Percentiles rank a stretch among this genome's conserved stretches.
Conservation (phyloP, 2,888 invertebrate genomes). For the Agriopis aurantiaria region DNA sequence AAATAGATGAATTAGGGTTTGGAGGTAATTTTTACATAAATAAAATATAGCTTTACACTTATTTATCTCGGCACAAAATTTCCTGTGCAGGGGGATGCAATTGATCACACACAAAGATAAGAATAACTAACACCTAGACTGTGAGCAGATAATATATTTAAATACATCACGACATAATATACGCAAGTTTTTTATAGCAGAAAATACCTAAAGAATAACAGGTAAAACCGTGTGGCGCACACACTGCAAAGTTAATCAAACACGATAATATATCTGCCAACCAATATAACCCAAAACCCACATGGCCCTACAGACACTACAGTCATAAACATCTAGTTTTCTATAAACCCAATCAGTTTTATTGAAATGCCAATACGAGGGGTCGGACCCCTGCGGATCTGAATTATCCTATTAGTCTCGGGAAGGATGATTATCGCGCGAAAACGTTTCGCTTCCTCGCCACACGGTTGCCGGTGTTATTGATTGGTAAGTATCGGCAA, state of each 20-base stretch:
- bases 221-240: background rate
- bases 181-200: too few relatives aligned
- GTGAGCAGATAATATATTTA: too few relatives aligned
- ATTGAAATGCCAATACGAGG: conserved; percentile 71
- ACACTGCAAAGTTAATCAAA: background rate
- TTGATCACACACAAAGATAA: too few relatives aligned
- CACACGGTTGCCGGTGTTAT: conserved; percentile 63
- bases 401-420: conserved; percentile 78
- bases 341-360: conserved; percentile 62
- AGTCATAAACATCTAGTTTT: conserved; percentile 45
- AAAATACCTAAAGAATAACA: too few relatives aligned
- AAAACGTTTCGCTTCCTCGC: conserved; percentile 74
- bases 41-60: too few relatives aligned
- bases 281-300: conserved; percentile 11
- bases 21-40: too few relatives aligned
- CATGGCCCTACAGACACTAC: conserved; percentile 24
- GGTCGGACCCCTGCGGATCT: conserved; percentile 80
- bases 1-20: too few relatives aligned
- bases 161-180: too few relatives aligned
- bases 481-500: conserved; percentile 24
- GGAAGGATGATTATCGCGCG: conserved; percentile 81
- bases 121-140: too few relatives aligned
- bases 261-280: background rate
- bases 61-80: too few relatives aligned
- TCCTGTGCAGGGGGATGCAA: too few relatives aligned